A percentile compares a stretch with the other conserved stretches of the same genome.
Evolutionary conservation across 2,888 invertebrate genomes (phyloP).

Genomic region (Gortyna flavago): DNA sequence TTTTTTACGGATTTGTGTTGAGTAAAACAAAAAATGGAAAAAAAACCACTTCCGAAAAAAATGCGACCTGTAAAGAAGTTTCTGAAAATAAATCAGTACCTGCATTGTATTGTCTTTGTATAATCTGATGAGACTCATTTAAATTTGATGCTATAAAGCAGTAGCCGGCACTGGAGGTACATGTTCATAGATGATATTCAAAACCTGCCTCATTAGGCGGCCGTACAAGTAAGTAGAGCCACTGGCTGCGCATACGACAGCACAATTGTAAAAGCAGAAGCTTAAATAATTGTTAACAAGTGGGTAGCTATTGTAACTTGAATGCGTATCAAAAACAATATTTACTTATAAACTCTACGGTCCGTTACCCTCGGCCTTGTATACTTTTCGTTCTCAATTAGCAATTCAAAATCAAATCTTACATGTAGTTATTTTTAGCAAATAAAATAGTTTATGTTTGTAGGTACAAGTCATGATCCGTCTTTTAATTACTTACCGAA

Average conservation of each 20-base stretch:
- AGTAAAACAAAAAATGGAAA: background rate
- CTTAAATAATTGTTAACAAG: background rate
- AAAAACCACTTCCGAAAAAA: background rate
- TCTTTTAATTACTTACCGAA: background rate
- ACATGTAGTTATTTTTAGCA: background rate
- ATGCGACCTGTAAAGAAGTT: background rate
- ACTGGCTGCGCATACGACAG: background rate
- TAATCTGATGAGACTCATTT: too few species aligned
- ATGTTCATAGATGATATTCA: too few species aligned
- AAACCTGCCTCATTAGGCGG: background rate
- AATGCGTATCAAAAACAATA: constrained; percentile 3
- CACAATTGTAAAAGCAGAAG: too few species aligned
- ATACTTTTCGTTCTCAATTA: constrained; percentile 9
- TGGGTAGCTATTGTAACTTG: background rate
- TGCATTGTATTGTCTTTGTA: too few species aligned
- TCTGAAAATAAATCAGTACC: background rate
- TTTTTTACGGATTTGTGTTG: background rate
- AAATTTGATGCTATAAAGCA: too few species aligned
- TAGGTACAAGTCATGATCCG: background rate
- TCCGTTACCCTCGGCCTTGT: constrained; percentile 17
- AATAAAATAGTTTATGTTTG: background rate
- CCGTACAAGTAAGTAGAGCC: background rate
- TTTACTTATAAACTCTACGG: background rate
- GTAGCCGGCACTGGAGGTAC: background rate
- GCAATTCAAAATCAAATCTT: constrained; percentile 9